Base-by-base conservation (phyloP, 2,888 invertebrate species). In the Selenia dentaria region DNA sequence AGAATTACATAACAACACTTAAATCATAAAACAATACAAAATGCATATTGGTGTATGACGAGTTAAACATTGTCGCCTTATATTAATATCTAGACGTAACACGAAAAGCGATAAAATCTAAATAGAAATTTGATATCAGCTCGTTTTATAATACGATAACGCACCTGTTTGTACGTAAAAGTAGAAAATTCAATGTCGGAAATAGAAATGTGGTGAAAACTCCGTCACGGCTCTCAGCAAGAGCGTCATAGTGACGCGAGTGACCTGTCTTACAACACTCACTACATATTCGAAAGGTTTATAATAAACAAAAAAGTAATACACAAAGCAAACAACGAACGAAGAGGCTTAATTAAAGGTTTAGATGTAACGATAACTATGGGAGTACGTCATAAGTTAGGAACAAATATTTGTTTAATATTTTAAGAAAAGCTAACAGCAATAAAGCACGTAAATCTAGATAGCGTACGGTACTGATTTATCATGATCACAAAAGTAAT, bases 401-500 rank as follows among this genome's bases (percentile, higher is more conserved):
- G 57, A n/a, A 53, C 57, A 57, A 70, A 67, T 57, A 54, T 64
- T 70, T 44, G 56, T 49, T 41, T 54, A 46, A 43, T 47, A 37
- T 46, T 54, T 54, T 41, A 18, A 43, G 28, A 40, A 67, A 66
- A 62, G 65, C 57, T 66, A 69, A 66, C 67, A 60, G 42, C 53
- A 51, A 49, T 57, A 55, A 54, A 41, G 52, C 61, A 64, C 59
- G 72, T 74, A 74, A 68, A 75, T 73, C 67, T 74, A 78, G 82
- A 83, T 84, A 83, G 63, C 59, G 66, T 59, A 25, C 48, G 43
- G 57, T 48, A 68, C 74, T 74, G 76, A 78, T 82, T 74, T 78
- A 79, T 78, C 75, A 76, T 69, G 75, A 81, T 72, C 70, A 74
- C 65, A 64, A 64, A 74, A 72, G 66, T 76, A 70, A 74, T 81